phyloP scores from a whole-genome alignment of 2,888 invertebrate species.

The Ormia ochracea region DNA sequence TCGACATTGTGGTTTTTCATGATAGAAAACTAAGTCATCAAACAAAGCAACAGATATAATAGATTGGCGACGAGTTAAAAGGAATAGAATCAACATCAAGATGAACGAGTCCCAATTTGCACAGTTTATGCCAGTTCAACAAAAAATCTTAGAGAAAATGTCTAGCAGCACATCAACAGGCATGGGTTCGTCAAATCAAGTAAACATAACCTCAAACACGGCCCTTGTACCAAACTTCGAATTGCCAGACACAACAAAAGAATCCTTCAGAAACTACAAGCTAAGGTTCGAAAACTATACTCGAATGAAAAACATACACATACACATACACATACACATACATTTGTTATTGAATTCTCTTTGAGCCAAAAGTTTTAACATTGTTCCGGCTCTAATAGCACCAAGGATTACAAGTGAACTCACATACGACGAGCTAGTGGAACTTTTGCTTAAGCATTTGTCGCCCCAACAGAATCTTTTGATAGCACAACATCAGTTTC shows the following conservation, averaged over 20 bases:
- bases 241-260: conserved; percentile 18
- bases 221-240: conserved; percentile 44
- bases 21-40: too few relatives aligned
- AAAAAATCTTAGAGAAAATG: conserved; percentile 5
- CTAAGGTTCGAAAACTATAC: conserved; percentile 39
- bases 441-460: not conserved
- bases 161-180: not conserved
- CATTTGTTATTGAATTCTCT: conserved; percentile 42
- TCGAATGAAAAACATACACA: conserved; percentile 30
- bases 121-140: conserved; percentile 28
- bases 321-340: conserved; percentile 18
- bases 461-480: not conserved
- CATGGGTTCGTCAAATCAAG: not conserved
- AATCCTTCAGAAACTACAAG: conserved; percentile 35
- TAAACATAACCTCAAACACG: conserved; percentile 15
- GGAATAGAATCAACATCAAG: too few relatives aligned
- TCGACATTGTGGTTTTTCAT: too few relatives aligned
- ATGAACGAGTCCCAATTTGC: not conserved
- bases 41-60: too few relatives aligned
- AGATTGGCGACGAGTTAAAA: too few relatives aligned
- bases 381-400: conserved; percentile 27
- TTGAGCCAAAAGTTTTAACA: conserved; percentile 31
- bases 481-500: conserved; percentile 40
- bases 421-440: conserved; percentile 8
- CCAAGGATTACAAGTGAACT: conserved; percentile 6